Evolutionary conservation across 1,140 invertebrate genomes (phyloP).

Genomic region (Ooceraea biroi): DNA sequence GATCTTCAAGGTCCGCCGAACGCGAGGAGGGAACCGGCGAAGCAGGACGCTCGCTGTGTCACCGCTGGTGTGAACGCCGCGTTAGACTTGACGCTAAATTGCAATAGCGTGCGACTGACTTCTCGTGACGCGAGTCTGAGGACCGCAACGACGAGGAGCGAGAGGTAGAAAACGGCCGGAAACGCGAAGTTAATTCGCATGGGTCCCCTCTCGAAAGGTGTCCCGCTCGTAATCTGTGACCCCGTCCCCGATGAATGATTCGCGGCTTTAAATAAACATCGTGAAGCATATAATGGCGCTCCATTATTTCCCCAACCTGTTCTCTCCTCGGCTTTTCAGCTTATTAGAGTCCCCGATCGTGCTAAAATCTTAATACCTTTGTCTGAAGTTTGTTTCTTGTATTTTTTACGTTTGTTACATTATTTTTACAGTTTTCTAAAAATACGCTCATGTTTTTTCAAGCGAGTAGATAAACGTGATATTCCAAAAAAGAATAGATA

Average conservation of each 20-base stretch:
- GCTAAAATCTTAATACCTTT: background rate
- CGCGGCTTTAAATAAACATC: conserved; percentile 42
- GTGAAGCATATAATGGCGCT: conserved; percentile 20
- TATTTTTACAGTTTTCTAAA: background rate
- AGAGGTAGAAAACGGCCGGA: conserved; percentile 51
- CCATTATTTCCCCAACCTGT: conserved; percentile 35
- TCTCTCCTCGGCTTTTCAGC: background rate
- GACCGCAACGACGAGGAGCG: conserved; percentile 48
- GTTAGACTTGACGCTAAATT: conserved; percentile 82
- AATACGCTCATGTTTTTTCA: background rate
- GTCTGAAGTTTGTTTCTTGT: background rate
- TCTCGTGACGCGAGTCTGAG: conserved; percentile 75
- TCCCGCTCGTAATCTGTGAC: conserved; percentile 15
- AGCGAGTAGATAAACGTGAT: background rate
- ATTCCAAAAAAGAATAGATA: background rate
- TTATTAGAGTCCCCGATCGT: conserved; percentile 1
- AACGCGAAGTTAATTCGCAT: conserved; percentile 56
- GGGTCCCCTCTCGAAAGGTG: conserved; percentile 46
- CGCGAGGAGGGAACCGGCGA: conserved; percentile 41
- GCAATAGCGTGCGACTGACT: conserved; percentile 79
- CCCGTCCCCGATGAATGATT: conserved; percentile 3
- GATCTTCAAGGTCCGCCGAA: conserved; percentile 46
- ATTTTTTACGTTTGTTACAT: background rate
- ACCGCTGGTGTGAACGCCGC: conserved; percentile 73
- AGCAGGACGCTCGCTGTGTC: conserved; percentile 69